Conservation (phyloP, 2,888 invertebrate species). For the Ametastegia equiseti region DNA sequence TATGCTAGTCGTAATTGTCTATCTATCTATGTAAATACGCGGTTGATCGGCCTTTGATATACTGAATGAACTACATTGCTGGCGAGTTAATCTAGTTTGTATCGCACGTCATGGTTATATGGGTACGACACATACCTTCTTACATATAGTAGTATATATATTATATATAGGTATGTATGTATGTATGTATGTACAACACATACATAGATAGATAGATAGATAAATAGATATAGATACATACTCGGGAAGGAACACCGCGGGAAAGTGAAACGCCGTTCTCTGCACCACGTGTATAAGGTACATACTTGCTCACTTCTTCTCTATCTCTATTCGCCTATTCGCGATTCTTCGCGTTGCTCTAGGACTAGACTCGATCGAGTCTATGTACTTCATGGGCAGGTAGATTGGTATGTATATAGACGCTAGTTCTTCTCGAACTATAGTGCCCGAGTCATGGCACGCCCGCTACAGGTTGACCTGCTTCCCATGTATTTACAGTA, state of each 20-base stretch:
- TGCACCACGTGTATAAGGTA: background rate
- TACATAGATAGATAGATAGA: no score
- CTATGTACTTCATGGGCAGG: background rate
- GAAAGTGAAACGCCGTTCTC: slow-evolving; percentile 65
- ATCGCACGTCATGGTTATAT: no score
- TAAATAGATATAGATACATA: no score
- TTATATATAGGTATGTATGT: no score
- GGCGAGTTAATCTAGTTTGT: slow-evolving; percentile 2
- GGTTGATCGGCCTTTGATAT: background rate
- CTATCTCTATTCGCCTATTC: no score
- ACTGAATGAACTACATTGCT: background rate
- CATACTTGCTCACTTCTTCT: no score
- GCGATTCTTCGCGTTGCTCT: slow-evolving; percentile 6
- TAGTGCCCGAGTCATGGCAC: no score
- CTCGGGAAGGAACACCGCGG: slow-evolving; percentile 55
- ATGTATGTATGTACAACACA: no score
- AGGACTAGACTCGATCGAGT: background rate
- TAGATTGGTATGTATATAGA: background rate
- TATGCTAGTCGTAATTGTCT: no score
- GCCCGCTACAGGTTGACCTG: slow-evolving; percentile 26
- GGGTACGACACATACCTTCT: no score
- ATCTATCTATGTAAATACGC: background rate
- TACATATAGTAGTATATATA: no score
- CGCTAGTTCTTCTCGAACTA: background rate
- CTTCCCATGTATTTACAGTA: background rate